These are phyloP conservation scores for Mormyrus proboscirostris DNA, from an alignment of 2,797 vertebrate genomes.

Conservation along the genomic window DNA sequence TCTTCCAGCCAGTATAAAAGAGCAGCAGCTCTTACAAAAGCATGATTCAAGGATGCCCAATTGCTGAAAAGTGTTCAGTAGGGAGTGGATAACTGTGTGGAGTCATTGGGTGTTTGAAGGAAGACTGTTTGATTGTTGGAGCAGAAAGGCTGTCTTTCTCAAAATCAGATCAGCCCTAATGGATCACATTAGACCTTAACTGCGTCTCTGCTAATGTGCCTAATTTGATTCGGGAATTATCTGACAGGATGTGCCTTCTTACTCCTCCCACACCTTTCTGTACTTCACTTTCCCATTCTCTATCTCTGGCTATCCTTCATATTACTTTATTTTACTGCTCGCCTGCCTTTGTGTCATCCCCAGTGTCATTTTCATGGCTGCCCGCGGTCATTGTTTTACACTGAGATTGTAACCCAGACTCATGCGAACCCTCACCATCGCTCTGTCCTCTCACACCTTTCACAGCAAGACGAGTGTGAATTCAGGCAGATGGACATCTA, in stretches of 20 bases:
- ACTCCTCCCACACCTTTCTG: slow-evolving; percentile 7
- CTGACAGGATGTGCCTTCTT: background rate
- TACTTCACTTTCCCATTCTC: background rate
- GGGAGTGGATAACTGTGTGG: background rate
- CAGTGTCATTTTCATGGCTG: background rate
- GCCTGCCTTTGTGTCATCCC: background rate
- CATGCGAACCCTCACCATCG: background rate
- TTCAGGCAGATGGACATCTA: background rate
- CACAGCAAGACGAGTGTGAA: background rate
- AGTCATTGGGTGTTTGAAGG: background rate
- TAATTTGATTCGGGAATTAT: slow-evolving; percentile 16
- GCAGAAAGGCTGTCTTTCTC: background rate
- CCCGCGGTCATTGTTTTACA: background rate
- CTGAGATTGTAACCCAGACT: background rate
- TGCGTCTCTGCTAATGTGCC: slow-evolving; percentile 9
- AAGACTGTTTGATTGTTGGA: slow-evolving; percentile 2
- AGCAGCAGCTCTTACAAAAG: background rate
- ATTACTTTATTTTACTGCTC: background rate
- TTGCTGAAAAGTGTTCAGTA: background rate
- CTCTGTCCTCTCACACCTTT: background rate
- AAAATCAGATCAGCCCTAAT: slow-evolving; percentile 13
- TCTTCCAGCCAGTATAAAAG: background rate
- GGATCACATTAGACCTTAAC: slow-evolving; percentile 10
- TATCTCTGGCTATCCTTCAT: background rate
- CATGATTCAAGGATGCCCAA: background rate